A percentile compares a stretch with the other conserved stretches of the same genome.
Evolutionary conservation across 30 jellyfish, hydroid and myxozoan genomes (phyloP).

Genomic region (Haliclystus octoradiatus): DNA sequence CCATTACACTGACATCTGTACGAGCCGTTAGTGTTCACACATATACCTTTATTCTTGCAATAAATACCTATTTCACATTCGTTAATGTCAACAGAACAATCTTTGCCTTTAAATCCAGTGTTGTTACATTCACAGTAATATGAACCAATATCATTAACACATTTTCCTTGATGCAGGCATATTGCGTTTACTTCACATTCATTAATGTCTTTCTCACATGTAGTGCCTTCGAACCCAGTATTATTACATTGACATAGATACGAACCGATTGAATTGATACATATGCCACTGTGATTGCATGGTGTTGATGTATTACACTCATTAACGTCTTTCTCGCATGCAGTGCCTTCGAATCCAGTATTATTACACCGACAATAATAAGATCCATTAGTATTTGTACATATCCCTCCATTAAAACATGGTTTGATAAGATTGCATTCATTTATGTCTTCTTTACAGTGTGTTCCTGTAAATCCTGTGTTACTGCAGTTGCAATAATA

Average conservation of each 20-base stretch:
- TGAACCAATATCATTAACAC: slow-evolving; percentile 38
- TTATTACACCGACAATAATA: slow-evolving; percentile 24
- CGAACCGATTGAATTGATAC: slow-evolving; percentile 36
- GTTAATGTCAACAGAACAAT: slow-evolving; percentile 29
- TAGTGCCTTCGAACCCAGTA: slow-evolving; percentile 42
- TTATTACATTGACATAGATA: slow-evolving; percentile 19
- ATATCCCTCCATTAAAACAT: slow-evolving; percentile 38
- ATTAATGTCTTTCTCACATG: slow-evolving; percentile 31
- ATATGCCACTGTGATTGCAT: slow-evolving; percentile 30
- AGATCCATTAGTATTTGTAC: slow-evolving; percentile 19
- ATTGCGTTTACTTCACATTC: slow-evolving; percentile 18
- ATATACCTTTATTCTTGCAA: slow-evolving; percentile 5
- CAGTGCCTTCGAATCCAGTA: slow-evolving; percentile 40
- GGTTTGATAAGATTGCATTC: slow-evolving; percentile 23
- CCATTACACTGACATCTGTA: slow-evolving; percentile 12
- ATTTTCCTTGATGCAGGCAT: slow-evolving; percentile 25
- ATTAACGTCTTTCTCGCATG: slow-evolving; percentile 22
- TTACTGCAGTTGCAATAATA: slow-evolving; percentile 11
- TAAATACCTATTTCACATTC: slow-evolving; percentile 30
- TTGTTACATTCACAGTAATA: slow-evolving; percentile 13
- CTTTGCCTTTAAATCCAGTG: slow-evolving; percentile 26
- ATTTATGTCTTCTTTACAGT: slow-evolving; percentile 34
- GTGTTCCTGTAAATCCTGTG: slow-evolving; percentile 27
- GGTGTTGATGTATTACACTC: slow-evolving; percentile 18
- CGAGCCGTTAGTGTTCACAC: slow-evolving; percentile 12